Evolutionary conservation across 2,888 invertebrate species (phyloP), one percentile per base, ranked within the genome.

Genomic region (Tuta absoluta): DNA sequence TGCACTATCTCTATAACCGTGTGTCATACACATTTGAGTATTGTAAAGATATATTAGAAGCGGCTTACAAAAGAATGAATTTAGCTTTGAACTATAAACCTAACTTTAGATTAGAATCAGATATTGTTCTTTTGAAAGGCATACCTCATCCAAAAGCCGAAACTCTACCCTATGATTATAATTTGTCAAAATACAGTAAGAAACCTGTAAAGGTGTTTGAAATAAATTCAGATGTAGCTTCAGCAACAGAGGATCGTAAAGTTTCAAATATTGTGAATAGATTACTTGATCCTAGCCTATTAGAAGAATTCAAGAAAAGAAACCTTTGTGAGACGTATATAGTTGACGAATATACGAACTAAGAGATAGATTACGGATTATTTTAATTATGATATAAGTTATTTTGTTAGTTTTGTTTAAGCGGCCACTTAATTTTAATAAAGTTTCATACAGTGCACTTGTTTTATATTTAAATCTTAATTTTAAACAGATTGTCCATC

Each of bases 231-330:
- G 78, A 79, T 60, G 77, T 81, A 38, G 71, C 72, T 1, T 64
- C 72, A 49, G 77, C 75, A 4, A 76, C 77, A 0, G 66, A 75
- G 33, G 78, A 85, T 60, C 71, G 70, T 49, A 74, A 72, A 66
- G 72, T 84, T 1, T 74, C 82, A 0, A 84, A 82, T 62, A 78
- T 85, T 17, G 66, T 85, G 0, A 84, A 84, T 62, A 74, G 72
- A 62, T 61, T 74, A 24, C 63, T 82, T 0, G 79, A 82, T 19
- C 63, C 68, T 0, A 63, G 66, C 0, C 10, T 78, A 37, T 23
- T 80, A n/a, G 75, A 80, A 64, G 19, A 17, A 38, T 41, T 48
- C 12, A 51, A 51, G 11, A 21, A 2, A 21, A 51, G n/a, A 2
- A 41, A 41, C 14, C 41, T 41, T 41, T 41, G 41, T 41, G 41